phyloP scores from a whole-genome alignment of 1,140 invertebrate species.

The Pseudomyrmex concolor region DNA sequence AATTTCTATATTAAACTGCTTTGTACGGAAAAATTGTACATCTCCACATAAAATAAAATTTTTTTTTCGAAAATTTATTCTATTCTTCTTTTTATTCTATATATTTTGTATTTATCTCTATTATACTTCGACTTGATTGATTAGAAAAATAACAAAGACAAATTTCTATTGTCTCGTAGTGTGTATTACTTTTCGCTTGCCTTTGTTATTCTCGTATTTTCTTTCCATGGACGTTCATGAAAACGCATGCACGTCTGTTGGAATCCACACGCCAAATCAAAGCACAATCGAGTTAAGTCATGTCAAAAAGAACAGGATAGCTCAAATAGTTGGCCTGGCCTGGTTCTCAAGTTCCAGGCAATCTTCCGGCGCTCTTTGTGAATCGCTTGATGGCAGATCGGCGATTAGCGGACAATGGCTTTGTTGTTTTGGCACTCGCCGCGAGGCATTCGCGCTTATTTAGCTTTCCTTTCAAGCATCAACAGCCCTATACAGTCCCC shows the following conservation, averaged over 20 bases:
- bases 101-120: not conserved
- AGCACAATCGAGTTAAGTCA: constrained; percentile 5
- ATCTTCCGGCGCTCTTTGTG: constrained; percentile 31
- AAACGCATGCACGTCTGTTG: not conserved
- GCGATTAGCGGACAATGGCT: constrained; percentile 62
- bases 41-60: not conserved
- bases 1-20: not conserved
- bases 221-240: not conserved
- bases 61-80: not conserved
- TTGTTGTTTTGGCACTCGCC: constrained; percentile 66
- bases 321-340: not conserved
- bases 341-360: constrained; percentile 21
- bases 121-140: not conserved
- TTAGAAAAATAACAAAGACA: not conserved
- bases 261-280: not conserved
- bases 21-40: not conserved
- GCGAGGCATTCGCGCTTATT: constrained; percentile 53
- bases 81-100: not conserved
- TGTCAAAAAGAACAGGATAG: not conserved
- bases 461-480: constrained; percentile 54
- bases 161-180: constrained; percentile 6
- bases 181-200: not conserved
- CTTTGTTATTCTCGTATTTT: not conserved
- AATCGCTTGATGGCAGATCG: constrained; percentile 38
- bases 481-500: constrained; percentile 14